These are phyloP conservation scores for Pseudocheirus occidentalis DNA, from an alignment of 2,797 vertebrate genomes.

Conservation along the genomic window DNA sequence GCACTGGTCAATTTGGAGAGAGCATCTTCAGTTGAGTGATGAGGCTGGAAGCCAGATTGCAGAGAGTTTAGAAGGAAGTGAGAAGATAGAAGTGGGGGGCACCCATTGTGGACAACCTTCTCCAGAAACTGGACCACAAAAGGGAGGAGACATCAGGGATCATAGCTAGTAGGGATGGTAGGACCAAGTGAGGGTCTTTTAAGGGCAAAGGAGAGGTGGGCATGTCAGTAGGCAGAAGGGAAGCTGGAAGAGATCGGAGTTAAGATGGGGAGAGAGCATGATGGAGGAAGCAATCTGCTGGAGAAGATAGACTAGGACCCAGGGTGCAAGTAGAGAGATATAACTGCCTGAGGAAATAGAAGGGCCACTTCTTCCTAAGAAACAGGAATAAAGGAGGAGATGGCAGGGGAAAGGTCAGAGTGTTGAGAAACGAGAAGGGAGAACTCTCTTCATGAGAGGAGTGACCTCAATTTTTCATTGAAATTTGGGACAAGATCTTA, in stretches of 20 bases:
- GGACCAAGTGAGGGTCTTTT: background rate
- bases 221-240: background rate
- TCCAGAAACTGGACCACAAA: slow-evolving; percentile 14
- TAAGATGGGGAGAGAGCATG: background rate
- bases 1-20: background rate
- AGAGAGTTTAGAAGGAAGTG: background rate
- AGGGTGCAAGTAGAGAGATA: background rate
- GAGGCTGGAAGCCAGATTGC: background rate
- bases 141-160: background rate
- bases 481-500: background rate
- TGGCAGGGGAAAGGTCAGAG: too few species aligned
- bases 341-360: background rate
- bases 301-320: background rate
- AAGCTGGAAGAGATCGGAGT: background rate
- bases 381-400: background rate
- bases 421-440: background rate
- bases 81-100: background rate
- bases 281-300: background rate
- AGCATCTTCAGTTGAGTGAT: background rate
- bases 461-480: background rate
- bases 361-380: background rate
- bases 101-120: slow-evolving; percentile 19
- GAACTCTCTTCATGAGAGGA: background rate
- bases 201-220: background rate
- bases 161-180: background rate